Evolutionary conservation across 1,140 invertebrate genomes (phyloP), one percentile per base, ranked within the genome.

Genomic region (Drosophila punjabiensis): DNA sequence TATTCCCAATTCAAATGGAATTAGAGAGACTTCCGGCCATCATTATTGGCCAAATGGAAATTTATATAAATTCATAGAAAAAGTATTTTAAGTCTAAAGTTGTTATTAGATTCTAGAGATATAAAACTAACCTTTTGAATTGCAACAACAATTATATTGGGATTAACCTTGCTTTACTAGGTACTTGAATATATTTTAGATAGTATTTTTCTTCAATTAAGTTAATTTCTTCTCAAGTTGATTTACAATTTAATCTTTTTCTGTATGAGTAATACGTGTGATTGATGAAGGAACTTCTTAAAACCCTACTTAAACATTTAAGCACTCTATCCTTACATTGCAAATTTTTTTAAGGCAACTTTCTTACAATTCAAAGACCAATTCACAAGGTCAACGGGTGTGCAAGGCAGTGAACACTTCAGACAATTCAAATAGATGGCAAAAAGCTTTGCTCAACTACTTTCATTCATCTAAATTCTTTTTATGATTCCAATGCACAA

Each of bases 1-100:
- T 73, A 74, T 52, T 61, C 20, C 55, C 53, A 74, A 74, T 73
- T 74, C 37, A 73, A 74, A 74, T 74, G 45, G 68, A 61, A 74
- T 74, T 73, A 74, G 37, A 73, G 30, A 74, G 45, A 20, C 68
- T 71, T 32, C 18, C 18, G 35, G 37, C 37, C 35, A 71, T 68
- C 18, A 71, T 74, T 52, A 73, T 61, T 73, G 16, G 55, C 24
- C 35, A 50, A 43, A 53, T 70, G 5, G 3, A 53, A 70, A 33
- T 41, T 20, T 69, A 28, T 58, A 28, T 39, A 39, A 39, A 37
- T 39, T 28, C 39, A 24, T n/a, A 52, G 11, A 28, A 11, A 43
- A 18, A n/a, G 4, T 7, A 41, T 32, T 41, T 62, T 7, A 13
- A 20, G 18, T 28, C 41, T 24, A 32, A 56, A 39, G 35, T 24